These are phyloP conservation scores for Neoniphon sammara DNA, from an alignment of 2,797 vertebrate genomes.

Conservation along the genomic window DNA sequence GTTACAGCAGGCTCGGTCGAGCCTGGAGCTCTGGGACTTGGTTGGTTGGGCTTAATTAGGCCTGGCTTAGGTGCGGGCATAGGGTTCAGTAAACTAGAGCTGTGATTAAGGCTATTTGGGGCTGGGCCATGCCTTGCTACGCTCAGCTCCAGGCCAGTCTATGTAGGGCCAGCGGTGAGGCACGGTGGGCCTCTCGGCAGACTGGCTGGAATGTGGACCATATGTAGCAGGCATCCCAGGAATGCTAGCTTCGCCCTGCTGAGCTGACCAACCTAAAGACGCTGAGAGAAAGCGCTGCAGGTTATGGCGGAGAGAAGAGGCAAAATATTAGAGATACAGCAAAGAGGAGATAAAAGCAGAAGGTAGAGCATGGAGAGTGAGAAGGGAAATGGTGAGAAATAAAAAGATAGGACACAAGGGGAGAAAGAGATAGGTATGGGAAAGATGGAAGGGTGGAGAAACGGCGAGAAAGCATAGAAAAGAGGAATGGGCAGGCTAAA, in stretches of 20 bases:
- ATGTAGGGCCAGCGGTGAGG: constrained; percentile 84
- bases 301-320: constrained; percentile 44
- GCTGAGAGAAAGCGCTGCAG: constrained; percentile 54
- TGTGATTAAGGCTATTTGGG: constrained; percentile 63
- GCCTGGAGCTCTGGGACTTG: constrained; percentile 32
- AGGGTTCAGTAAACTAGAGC: constrained; percentile 54
- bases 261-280: constrained; percentile 86
- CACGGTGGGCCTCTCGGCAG: constrained; percentile 87
- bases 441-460: background rate
- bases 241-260: constrained; percentile 89
- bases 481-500: background rate
- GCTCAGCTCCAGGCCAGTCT: constrained; percentile 72
- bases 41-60: constrained; percentile 27
- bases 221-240: constrained; percentile 95
- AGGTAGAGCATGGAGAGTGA: constrained; percentile 14
- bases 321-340: constrained; percentile 28
- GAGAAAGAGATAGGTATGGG: constrained; percentile 8
- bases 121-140: constrained; percentile 71
- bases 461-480: background rate
- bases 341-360: constrained; percentile 25
- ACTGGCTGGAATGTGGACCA: constrained; percentile 96
- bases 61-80: constrained; percentile 25
- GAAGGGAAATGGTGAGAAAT: background rate
- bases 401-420: constrained; percentile 12
- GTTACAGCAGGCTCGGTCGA: background rate